Evolutionary conservation across 2,797 vertebrate genomes (phyloP).

Genomic region (Aldrovandia affinis): DNA sequence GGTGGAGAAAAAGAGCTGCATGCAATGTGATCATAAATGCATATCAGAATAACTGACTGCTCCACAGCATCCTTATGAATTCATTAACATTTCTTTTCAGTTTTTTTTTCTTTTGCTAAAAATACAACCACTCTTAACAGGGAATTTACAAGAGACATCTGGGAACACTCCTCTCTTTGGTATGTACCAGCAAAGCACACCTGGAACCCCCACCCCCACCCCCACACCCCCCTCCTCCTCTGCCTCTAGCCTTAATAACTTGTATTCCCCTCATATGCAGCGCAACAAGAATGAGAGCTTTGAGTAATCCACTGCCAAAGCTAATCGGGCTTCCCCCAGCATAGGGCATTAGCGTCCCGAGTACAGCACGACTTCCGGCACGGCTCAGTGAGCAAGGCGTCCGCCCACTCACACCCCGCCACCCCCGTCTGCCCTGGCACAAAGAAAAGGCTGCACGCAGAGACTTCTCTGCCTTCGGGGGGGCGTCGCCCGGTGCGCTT

Average conservation of each 20-base stretch:
- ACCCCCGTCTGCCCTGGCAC: neutral
- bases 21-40: neutral
- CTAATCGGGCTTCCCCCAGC: neutral
- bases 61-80: neutral
- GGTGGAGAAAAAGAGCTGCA: neutral
- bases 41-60: neutral
- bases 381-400: neutral
- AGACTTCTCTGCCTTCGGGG: neutral
- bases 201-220: conserved; percentile 33
- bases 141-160: conserved; percentile 11
- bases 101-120: neutral
- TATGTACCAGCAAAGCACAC: conserved; percentile 33
- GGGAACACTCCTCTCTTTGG: conserved; percentile 32
- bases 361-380: neutral
- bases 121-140: neutral
- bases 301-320: neutral
- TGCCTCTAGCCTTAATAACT: neutral
- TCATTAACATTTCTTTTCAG: neutral
- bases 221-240: neutral
- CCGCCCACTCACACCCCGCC: neutral
- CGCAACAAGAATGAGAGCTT: neutral
- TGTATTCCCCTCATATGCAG: neutral
- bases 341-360: neutral
- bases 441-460: neutral
- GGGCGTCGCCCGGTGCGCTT: neutral